These are phyloP conservation scores for Synanthedon andrenaeformis DNA, from an alignment of 2,888 invertebrate species.

Conservation along the genomic window DNA sequence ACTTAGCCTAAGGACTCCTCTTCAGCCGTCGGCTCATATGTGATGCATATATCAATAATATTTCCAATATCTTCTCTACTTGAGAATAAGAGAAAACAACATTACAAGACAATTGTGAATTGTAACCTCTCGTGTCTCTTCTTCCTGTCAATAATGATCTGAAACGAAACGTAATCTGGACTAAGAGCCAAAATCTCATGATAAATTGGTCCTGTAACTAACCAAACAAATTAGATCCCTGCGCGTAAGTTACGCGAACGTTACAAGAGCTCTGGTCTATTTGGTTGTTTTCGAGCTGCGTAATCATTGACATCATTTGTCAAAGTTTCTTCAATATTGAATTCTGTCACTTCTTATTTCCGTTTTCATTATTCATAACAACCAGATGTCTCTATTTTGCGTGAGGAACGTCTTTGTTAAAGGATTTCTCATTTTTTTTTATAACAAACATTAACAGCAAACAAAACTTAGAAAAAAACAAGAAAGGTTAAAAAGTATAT, in stretches of 20 bases:
- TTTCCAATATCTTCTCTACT: no score
- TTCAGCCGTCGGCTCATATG: no score
- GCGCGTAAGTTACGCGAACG: background rate
- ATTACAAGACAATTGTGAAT: background rate
- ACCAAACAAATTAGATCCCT: background rate
- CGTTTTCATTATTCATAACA: constrained; percentile 8
- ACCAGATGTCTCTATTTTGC: background rate
- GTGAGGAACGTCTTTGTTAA: no score
- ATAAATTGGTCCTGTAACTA: background rate
- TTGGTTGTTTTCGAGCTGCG: constrained; percentile 3
- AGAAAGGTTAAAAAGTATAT: no score
- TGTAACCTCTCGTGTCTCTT: background rate
- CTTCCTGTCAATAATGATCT: background rate
- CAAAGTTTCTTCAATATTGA: constrained; percentile 8
- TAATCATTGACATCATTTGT: constrained; percentile 8
- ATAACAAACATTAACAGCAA: no score
- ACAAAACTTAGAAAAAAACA: no score
- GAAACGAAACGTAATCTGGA: background rate
- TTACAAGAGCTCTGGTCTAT: background rate
- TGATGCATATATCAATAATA: no score
- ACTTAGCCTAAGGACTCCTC: no score
- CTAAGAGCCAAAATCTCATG: background rate
- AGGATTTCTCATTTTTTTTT: no score
- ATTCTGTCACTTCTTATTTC: constrained; percentile 9
- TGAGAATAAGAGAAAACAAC: no score